These are phyloP conservation scores for Doryteuthis pealeii DNA, from an alignment of 1,140 invertebrate species.

Conservation along the genomic window DNA sequence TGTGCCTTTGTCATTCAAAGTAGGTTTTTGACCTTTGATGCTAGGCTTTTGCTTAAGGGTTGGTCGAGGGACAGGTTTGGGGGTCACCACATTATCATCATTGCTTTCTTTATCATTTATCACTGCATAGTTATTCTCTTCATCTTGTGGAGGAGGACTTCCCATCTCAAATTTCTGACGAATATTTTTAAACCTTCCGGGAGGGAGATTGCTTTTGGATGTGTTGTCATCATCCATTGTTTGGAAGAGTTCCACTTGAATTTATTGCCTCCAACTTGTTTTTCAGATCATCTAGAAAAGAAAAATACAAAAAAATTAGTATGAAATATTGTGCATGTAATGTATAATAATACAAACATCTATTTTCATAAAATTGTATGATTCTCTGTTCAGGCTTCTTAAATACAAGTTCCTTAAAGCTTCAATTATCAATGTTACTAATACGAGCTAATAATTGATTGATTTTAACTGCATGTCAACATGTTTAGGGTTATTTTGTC, in stretches of 20 bases:
- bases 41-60: not conserved
- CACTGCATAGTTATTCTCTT: not conserved
- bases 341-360: no score
- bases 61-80: not conserved
- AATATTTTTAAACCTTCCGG: constrained; percentile 15
- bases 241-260: not conserved
- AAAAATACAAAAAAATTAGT: no score
- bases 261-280: no score
- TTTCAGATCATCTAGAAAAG: no score
- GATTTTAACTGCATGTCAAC: no score
- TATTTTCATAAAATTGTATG: no score
- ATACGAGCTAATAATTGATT: no score
- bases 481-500: no score
- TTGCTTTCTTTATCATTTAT: not conserved
- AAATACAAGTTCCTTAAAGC: no score
- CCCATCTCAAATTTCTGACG: constrained; percentile 3
- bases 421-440: no score
- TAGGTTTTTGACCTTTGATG: not conserved
- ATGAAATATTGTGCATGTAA: no score
- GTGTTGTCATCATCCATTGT: constrained; percentile 4
- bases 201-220: constrained; percentile 2
- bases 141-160: not conserved
- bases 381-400: no score
- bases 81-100: not conserved
- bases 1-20: not conserved